Evolutionary conservation across 64 coral and sea anemone genomes (phyloP).

Genomic region (Montipora cactus): DNA sequence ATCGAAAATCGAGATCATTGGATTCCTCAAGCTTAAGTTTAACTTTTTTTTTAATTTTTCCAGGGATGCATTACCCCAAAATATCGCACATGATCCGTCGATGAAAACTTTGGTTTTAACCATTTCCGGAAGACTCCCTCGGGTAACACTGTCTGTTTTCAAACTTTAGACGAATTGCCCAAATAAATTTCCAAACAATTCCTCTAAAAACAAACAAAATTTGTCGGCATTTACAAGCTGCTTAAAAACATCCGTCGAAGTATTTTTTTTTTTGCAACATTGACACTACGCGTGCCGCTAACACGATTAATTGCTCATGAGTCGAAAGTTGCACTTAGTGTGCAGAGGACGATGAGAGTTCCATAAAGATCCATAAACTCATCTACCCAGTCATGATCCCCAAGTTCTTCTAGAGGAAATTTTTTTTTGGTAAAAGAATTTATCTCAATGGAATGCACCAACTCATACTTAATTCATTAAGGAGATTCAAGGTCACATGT

Average conservation of each 20-base stretch:
- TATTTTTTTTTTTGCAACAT: background rate
- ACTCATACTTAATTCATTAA: background rate
- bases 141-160: background rate
- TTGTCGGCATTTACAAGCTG: background rate
- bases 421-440: background rate
- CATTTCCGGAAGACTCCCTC: background rate
- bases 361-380: background rate
- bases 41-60: background rate
- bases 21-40: background rate
- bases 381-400: background rate
- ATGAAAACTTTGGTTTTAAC: background rate
- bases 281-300: background rate
- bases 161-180: background rate
- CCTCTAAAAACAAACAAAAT: background rate
- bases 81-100: background rate
- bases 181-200: background rate
- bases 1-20: no score
- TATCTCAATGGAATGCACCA: background rate
- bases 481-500: background rate
- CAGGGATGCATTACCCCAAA: no score
- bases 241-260: background rate
- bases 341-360: background rate
- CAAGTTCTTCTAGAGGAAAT: background rate
- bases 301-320: background rate
- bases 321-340: background rate